Evolutionary conservation across 2,888 invertebrate species (phyloP).

Genomic region (Galerucella pusilla): DNA sequence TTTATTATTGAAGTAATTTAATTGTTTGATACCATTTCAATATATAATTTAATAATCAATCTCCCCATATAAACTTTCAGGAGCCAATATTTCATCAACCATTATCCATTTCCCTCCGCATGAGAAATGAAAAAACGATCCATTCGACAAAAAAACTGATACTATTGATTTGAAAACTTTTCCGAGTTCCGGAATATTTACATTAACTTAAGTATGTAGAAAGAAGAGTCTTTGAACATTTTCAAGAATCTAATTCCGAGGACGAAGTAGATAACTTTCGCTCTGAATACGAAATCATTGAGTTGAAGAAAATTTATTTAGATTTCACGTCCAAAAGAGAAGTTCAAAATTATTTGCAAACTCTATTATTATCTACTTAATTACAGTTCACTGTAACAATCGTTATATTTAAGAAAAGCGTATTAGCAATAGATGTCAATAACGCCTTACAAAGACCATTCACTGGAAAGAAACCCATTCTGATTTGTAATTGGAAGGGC

Average conservation of each 20-base stretch:
- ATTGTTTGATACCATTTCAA: no score
- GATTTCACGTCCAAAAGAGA: not conserved
- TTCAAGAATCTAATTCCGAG: conserved; percentile 25
- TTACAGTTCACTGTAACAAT: no score
- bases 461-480: no score
- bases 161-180: conserved; percentile 17
- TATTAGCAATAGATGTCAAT: no score
- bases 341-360: not conserved
- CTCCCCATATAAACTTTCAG: no score
- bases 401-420: no score
- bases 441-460: no score
- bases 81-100: not conserved
- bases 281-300: not conserved
- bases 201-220: conserved; percentile 25
- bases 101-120: not conserved
- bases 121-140: conserved; percentile 13
- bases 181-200: conserved; percentile 21
- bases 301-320: not conserved
- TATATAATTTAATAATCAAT: no score
- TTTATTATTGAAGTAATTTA: no score
- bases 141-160: conserved; percentile 12
- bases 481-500: no score
- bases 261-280: conserved; percentile 15
- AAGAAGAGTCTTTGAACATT: conserved; percentile 13
- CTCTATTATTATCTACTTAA: not conserved